Percentiles rank a stretch among this genome's conserved stretches.
Evolutionary conservation across 1,140 invertebrate species (phyloP).

Genomic region (Anthonomus grandis): DNA sequence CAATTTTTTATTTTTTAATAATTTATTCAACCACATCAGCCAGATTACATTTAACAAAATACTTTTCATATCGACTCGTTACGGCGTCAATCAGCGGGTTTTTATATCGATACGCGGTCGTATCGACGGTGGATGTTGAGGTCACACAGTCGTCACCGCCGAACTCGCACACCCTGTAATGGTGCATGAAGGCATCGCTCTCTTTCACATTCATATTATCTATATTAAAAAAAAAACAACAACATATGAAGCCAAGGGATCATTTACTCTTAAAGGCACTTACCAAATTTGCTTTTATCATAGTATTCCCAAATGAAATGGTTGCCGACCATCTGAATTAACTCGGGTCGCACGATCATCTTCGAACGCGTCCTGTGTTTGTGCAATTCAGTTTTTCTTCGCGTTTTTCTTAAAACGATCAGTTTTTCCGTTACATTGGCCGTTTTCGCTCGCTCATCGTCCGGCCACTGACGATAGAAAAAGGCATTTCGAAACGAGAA

Average conservation of each 20-base stretch:
- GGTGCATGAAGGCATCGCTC: slow-evolving; percentile 15
- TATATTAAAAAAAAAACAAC: slow-evolving; percentile 5
- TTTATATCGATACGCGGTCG: slow-evolving; percentile 61
- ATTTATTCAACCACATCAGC: too few species aligned
- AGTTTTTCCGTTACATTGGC: slow-evolving; percentile 52
- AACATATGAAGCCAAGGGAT: not conserved
- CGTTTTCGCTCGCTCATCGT: slow-evolving; percentile 57
- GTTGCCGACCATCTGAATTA: slow-evolving; percentile 85
- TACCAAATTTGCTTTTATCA: slow-evolving; percentile 3
- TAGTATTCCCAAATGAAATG: slow-evolving; percentile 90
- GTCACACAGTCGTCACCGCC: slow-evolving; percentile 83
- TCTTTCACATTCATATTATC: slow-evolving; percentile 11
- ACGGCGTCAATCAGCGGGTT: slow-evolving; percentile 54
- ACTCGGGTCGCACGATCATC: slow-evolving; percentile 79
- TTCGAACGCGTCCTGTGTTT: slow-evolving; percentile 89
- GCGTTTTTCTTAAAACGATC: slow-evolving; percentile 76
- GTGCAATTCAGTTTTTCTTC: slow-evolving; percentile 71
- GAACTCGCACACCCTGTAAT: slow-evolving; percentile 61
- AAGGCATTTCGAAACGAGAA: slow-evolving; percentile 90
- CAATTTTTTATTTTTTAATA: too few species aligned
- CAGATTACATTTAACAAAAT: slow-evolving; percentile 51
- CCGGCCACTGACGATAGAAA: slow-evolving; percentile 83
- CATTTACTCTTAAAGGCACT: not conserved
- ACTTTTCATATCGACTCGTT: slow-evolving; percentile 52
- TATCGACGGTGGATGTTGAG: slow-evolving; percentile 64